Evolutionary conservation across 2,797 vertebrate species (phyloP).

Genomic region (Xiphorhynchus erythropygius): DNA sequence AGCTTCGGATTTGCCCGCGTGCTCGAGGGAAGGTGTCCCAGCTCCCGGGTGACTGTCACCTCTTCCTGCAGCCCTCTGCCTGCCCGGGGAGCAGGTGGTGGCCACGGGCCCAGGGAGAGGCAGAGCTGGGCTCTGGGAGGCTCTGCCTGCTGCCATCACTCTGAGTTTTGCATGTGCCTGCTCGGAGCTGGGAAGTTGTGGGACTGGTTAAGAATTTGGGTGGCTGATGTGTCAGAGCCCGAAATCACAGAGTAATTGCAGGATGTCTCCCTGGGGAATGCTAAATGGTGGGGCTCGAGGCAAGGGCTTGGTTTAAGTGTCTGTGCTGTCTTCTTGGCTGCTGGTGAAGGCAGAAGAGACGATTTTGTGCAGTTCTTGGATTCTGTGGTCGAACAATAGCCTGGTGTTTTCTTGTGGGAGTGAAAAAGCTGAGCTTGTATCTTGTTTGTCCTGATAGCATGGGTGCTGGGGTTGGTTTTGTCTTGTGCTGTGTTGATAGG

Average conservation of each 20-base stretch:
- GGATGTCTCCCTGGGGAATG: not conserved
- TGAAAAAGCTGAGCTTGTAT: not conserved
- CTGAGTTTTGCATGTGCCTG: not conserved
- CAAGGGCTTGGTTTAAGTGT: not conserved
- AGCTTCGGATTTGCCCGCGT: not conserved
- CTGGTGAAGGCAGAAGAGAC: not conserved
- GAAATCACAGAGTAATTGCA: not conserved
- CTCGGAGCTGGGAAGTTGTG: not conserved
- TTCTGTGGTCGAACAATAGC: not conserved
- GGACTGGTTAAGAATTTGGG: not conserved
- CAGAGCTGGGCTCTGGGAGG: not conserved
- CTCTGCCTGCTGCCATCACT: not conserved
- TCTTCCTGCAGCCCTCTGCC: not conserved
- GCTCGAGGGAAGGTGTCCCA: constrained; percentile 25
- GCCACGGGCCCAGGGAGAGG: not conserved
- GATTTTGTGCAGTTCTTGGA: not conserved
- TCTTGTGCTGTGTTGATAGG: not conserved
- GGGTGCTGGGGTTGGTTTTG: not conserved
- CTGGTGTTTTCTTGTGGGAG: not conserved
- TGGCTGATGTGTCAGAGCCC: not conserved
- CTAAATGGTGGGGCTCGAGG: not conserved
- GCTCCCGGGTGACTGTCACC: not conserved
- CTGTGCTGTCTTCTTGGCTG: not conserved
- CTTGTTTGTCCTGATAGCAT: not conserved
- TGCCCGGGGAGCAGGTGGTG: not conserved